A percentile compares a stretch with the other conserved stretches of the same genome.
These are phyloP conservation scores for human DNA, from an alignment of 2,113 vertebrate species.

Conservation along the genomic window GRCh38 chr5:74434501-74435000, in stretches of 20 bases:
- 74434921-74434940: background rate
- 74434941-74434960: background rate
- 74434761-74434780: background rate
- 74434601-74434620: conserved; percentile 3
- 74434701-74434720: background rate
- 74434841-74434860: background rate
- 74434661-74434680: background rate
- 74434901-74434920: background rate
- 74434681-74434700: background rate
- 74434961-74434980: background rate
- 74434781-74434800: background rate
- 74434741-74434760: background rate
- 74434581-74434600: background rate
- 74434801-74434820: background rate
- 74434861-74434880: background rate
- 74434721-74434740: too few species aligned
- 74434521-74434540: conserved; percentile 18
- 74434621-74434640: conserved; percentile 42
- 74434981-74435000: background rate
- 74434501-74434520: conserved; percentile 67
- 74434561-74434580: background rate
- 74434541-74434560: conserved; percentile 46
- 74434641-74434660: background rate
- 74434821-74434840: background rate
- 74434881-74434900: background rate